phyloP scores from a whole-genome alignment of 2,797 vertebrate species.

The Lerista edwardsae region DNA sequence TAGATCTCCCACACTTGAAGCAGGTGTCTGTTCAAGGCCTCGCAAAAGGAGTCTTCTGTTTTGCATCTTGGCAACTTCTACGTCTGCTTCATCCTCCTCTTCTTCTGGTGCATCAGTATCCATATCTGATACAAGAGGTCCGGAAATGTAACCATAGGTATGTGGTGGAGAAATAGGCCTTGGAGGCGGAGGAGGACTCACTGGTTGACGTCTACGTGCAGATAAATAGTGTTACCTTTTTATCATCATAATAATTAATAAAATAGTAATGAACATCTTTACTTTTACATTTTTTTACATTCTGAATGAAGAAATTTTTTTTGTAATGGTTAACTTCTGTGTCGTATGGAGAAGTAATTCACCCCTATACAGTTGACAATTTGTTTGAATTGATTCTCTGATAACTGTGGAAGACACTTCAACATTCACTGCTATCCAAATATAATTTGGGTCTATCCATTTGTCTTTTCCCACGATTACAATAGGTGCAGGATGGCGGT shows the following conservation, averaged over 20 bases:
- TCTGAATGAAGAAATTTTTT: not conserved
- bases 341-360: not conserved
- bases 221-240: conserved; percentile 39
- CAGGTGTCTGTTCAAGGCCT: conserved; percentile 95
- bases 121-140: conserved; percentile 89
- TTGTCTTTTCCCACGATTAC: no score
- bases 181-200: conserved; percentile 91
- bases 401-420: not conserved
- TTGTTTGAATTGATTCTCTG: conserved; percentile 18
- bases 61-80: conserved; percentile 92
- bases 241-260: not conserved
- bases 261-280: not conserved
- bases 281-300: conserved; percentile 21
- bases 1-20: conserved; percentile 95
- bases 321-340: conserved; percentile 3
- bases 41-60: conserved; percentile 89
- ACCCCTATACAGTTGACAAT: not conserved
- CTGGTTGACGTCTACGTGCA: conserved; percentile 83
- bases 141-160: conserved; percentile 95
- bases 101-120: conserved; percentile 94
- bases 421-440: not conserved
- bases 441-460: not conserved
- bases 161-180: conserved; percentile 92
- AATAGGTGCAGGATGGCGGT: not conserved
- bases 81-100: conserved; percentile 90